Evolutionary conservation across 1,140 invertebrate genomes (phyloP), one percentile per base, ranked within the genome.

Genomic region (Brachionus rotundiformis): DNA sequence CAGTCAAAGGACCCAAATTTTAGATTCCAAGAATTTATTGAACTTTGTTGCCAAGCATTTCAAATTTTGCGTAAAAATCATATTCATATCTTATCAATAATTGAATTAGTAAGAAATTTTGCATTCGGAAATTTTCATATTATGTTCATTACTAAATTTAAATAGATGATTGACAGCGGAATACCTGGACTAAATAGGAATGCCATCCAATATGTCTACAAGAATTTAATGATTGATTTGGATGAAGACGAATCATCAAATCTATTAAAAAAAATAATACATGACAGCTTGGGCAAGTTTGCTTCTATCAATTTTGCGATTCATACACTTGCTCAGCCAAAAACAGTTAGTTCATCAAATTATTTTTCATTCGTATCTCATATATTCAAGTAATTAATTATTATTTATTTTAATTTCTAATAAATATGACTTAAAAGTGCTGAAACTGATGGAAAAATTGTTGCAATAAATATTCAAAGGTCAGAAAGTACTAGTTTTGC

Each of bases 21-120:
- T 82, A 92, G 93, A 83, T 99, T 98, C 87, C 97, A 99, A 87
- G 92, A 94, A 85, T 99, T 99, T 88, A 94, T 99, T 6, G 97
- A 99, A 88, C 89, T 98, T 13, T 99, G 96, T 88, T 98, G 96
- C 86, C 92, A 94, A 75, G 96, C 96, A 0, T 98, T 98, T 87
- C 98, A 98, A 87, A 92, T 98, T 83, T 92, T 99, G n/a, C 91
- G 97, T 16, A 93, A 94, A 84, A 93, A 98, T 88, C 93, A 93
- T 82, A 94, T 96, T 85, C 90, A 96, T 31, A 91, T 99, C 83
- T 89, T 98, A 0, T 96, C 96, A 87, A 90, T 98, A 13, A 94
- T 99, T 86, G 93, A 94, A 23, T 87, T 98, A 89, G 94, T 95
- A 88, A 90, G 90, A 89, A 85, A 81, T 44, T n/a, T 7, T 39